Conservation (phyloP, 92 coral and sea anemone genomes). For the Palythoa grandiflora region DNA sequence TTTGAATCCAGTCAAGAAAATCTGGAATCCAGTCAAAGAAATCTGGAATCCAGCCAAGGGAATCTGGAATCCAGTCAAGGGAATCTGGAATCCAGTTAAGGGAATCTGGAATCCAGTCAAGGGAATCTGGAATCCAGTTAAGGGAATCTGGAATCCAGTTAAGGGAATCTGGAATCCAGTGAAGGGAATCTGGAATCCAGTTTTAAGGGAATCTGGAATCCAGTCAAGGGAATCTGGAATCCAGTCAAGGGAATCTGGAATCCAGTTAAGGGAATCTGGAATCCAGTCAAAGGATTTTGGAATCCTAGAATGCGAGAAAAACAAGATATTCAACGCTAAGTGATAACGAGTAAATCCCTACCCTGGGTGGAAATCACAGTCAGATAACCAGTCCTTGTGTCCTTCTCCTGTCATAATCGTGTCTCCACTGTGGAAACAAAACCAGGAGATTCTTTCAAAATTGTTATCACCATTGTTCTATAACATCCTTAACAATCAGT, state of each 20-base stretch:
- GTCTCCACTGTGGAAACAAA: constrained; percentile 80
- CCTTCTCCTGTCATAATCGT: constrained; percentile 99
- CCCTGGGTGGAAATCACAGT: constrained; percentile 99
- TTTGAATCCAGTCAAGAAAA: background rate
- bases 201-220: background rate
- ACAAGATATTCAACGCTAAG: background rate
- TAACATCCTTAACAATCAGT: background rate
- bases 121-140: too few species aligned
- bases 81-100: too few species aligned
- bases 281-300: background rate
- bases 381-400: constrained; percentile 97
- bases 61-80: too few species aligned
- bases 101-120: too few species aligned
- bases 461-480: background rate
- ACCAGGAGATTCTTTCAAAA: background rate
- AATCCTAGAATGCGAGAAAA: too few species aligned
- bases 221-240: background rate
- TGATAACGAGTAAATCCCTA: constrained; percentile 30
- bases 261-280: background rate
- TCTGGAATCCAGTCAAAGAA: background rate
- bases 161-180: background rate
- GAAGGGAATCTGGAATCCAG: background rate
- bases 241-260: background rate
- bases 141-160: too few species aligned
- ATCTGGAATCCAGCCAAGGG: background rate